phyloP scores from a whole-genome alignment of 2,888 invertebrate genomes.

The Limnephilus marmoratus region DNA sequence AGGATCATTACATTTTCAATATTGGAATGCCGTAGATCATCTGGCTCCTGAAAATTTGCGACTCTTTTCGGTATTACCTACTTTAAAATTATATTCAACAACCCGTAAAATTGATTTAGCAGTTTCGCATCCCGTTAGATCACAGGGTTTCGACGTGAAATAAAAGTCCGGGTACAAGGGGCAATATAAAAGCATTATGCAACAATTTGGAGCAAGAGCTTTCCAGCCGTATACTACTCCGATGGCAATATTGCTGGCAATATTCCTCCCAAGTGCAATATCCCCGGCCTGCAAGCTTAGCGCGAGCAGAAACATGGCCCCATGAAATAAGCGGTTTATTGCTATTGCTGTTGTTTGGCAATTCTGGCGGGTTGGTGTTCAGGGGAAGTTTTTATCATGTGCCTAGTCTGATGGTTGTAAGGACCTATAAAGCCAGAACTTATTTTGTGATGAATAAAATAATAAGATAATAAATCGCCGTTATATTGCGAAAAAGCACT shows the following conservation, averaged over 20 bases:
- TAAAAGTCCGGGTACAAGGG: neutral
- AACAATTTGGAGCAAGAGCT: neutral
- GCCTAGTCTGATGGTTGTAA: neutral
- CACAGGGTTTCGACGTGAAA: neutral
- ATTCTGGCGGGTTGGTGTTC: neutral
- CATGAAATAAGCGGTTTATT: neutral
- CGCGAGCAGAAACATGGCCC: neutral
- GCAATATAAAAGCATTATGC: neutral
- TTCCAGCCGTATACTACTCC: neutral
- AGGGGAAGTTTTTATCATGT: neutral
- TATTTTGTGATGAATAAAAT: too few species aligned
- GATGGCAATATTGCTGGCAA: neutral
- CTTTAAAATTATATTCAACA: too few species aligned
- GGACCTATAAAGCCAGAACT: too few species aligned
- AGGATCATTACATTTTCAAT: too few species aligned
- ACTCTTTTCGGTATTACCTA: too few species aligned
- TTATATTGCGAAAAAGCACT: too few species aligned
- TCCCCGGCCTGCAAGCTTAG: neutral
- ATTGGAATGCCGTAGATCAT: too few species aligned
- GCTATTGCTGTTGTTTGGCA: neutral
- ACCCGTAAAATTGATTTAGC: too few species aligned
- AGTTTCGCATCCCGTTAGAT: neutral
- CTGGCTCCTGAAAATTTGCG: too few species aligned
- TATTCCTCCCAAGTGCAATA: neutral
- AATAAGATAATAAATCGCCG: too few species aligned